Base-by-base conservation (phyloP, 2,888 invertebrate genomes). In the Antheraea assamensis region DNA sequence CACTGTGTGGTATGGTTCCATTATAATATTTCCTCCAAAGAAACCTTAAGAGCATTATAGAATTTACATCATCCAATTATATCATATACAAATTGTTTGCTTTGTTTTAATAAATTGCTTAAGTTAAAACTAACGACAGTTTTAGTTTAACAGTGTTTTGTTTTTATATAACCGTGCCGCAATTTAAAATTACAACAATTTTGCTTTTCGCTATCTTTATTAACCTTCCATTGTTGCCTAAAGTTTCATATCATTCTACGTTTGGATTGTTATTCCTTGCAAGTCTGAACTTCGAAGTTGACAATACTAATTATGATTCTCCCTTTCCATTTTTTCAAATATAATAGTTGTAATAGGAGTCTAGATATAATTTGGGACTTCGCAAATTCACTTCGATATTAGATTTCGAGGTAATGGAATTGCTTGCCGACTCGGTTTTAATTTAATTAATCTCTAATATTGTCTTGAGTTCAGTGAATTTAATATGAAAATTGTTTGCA, bases 401-500 rank as follows among this genome's bases (percentile, higher is more conserved):
- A 27, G 27, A 61, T 27, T 27, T 61, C 61, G 61, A 61, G 27
- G 17, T 27, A 61, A 61, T 61, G 61, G 27, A 61, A 61, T 61
- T 61, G 27, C 27, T 61, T 27, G 27, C 15, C 17, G 61, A 2
- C 27, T 61, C 17, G 27, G 27, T 61, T 61, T 61, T 17, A 61
- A 27, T 61, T 27, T 61, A 13, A 61, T 61, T 61, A 27, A 61
- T 61, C 61, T 61, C 61, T 61, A 3, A 27, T 27, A 27, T 30
- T 30, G 27, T 27, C 21, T 27, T 30, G 61, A 61, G 1, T 61
- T 61, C 15, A 61, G 27, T 61, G 27, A 61, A 27, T 61, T 27
- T 61, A 61, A 61, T 61, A 61, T 61, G 24, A 61, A 61, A 61
- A 61, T 61, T 61, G 27, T 61, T 61, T 27, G 27, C 27, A 17